Evolutionary conservation across 2,797 vertebrate species (phyloP), one percentile per base, ranked within the genome.

Genomic region (Enteromius radiatus): DNA sequence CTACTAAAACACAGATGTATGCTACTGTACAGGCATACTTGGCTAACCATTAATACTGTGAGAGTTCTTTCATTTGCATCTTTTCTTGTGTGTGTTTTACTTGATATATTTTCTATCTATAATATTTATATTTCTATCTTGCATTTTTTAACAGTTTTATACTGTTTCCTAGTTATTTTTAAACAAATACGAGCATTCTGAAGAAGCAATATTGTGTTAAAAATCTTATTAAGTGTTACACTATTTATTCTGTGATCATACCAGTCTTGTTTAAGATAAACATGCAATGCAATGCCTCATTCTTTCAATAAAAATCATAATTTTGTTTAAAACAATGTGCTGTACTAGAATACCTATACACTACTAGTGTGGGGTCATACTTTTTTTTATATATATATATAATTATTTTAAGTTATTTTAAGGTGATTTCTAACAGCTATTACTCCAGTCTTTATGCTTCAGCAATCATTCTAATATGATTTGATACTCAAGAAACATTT

Each of bases 241-340:
- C 56, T 31, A 81, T 80, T 80, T 80, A 80, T 81, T 73, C 9
- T 4, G 63, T 17, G 56, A 49, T 45, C 26, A 81, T 38, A 64
- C 15, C 9, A 23, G 26, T 21, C 41, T 45, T 14, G 21, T 70
- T 80, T 59, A 31, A 2, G 19, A 28, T 36, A 33, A 71, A 10
- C 11, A n/a, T 56, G 49, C 2, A 2, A 28, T 69, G 15, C 11
- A 75, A 38, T 26, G 21, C 33, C 12, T 38, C n/a, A 23, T 75
- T 21, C 23, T 36, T 59, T 75, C 12, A 54, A 56, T 23, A 75
- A 75, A 28, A 38, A 56, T 6, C 1, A 23, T 11, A 0, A 23
- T 54, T 36, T 17, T 36, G 7, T 56, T 36, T n/a, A 23, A 23
- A 36, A 1, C 3, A 36, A 21, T 52, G 28, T 52, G 26, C 28